A percentile compares a stretch with the other conserved stretches of the same genome.
Conservation (phyloP, 2,888 invertebrate species). For the Dromius quadrimaculatus region DNA sequence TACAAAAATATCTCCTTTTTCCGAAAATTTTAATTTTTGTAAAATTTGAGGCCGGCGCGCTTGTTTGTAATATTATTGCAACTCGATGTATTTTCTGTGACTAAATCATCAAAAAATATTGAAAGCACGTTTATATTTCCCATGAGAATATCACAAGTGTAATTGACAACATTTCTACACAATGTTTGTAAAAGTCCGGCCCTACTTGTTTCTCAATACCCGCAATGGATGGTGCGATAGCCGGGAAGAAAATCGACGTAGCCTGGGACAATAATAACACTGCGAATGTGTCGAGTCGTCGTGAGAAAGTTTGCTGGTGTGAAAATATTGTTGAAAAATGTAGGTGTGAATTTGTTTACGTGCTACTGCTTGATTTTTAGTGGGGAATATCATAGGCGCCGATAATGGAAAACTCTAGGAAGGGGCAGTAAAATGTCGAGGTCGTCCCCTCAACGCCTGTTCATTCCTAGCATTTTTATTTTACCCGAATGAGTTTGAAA, state of each 20-base stretch:
- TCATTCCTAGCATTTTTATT: constrained; percentile 43
- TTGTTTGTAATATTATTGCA: no score
- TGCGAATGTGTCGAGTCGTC: constrained; percentile 1
- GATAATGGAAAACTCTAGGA: no score
- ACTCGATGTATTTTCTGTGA: no score
- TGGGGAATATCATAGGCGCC: no score
- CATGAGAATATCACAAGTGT: constrained; percentile 6
- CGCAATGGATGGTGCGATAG: not conserved
- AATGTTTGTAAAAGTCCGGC: not conserved
- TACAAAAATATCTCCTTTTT: no score
- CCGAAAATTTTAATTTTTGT: no score
- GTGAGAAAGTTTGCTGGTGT: not conserved
- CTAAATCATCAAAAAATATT: not conserved
- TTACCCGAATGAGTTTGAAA: constrained; percentile 39
- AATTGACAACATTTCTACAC: constrained; percentile 6
- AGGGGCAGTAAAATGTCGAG: not conserved
- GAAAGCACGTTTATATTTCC: constrained; percentile 8
- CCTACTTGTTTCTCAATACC: not conserved
- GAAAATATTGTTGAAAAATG: not conserved
- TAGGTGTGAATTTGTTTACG: not conserved
- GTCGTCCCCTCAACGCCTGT: constrained; percentile 15
- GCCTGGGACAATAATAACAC: not conserved
- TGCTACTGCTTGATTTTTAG: no score
- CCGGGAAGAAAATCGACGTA: not conserved
- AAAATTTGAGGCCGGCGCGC: no score